Percentiles rank a stretch among this genome's conserved stretches.
phyloP scores from a whole-genome alignment of 2,888 invertebrate genomes.

The Tachina grossa region DNA sequence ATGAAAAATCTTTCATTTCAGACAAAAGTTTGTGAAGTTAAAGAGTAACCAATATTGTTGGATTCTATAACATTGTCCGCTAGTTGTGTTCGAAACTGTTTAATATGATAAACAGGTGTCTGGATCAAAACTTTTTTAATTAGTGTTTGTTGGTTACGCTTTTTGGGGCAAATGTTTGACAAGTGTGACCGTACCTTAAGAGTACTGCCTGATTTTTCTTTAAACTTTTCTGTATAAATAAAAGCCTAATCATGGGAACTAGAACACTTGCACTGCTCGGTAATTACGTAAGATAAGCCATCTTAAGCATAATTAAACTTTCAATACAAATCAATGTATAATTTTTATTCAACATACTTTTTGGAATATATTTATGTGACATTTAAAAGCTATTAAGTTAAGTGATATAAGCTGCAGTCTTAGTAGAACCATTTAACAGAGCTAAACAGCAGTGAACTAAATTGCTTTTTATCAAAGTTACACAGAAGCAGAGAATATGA shows the following conservation, averaged over 20 bases:
- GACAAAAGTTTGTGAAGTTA: too few relatives aligned
- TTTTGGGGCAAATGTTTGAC: too few relatives aligned
- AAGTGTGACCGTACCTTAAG: too few relatives aligned
- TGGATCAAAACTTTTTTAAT: too few relatives aligned
- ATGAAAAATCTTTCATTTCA: too few relatives aligned
- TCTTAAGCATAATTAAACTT: conserved; percentile 46
- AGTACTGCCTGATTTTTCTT: too few relatives aligned
- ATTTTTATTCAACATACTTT: not conserved
- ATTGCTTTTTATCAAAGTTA: not conserved
- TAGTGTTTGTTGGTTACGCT: too few relatives aligned
- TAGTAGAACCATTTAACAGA: conserved; percentile 17
- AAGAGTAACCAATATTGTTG: too few relatives aligned
- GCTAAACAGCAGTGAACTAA: not conserved
- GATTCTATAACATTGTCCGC: too few relatives aligned
- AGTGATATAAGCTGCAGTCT: conserved; percentile 32
- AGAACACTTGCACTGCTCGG: conserved; percentile 31
- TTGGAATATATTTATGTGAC: not conserved
- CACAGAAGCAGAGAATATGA: conserved; percentile 49
- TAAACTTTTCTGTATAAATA: not conserved
- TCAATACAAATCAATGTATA: not conserved
- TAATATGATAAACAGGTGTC: too few relatives aligned
- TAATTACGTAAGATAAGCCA: conserved; percentile 49
- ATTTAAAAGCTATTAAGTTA: conserved; percentile 27
- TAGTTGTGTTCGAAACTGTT: too few relatives aligned
- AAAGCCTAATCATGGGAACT: conserved; percentile 37